Conservation (phyloP, 2,888 invertebrate genomes). For the Electrophaes corylata region DNA sequence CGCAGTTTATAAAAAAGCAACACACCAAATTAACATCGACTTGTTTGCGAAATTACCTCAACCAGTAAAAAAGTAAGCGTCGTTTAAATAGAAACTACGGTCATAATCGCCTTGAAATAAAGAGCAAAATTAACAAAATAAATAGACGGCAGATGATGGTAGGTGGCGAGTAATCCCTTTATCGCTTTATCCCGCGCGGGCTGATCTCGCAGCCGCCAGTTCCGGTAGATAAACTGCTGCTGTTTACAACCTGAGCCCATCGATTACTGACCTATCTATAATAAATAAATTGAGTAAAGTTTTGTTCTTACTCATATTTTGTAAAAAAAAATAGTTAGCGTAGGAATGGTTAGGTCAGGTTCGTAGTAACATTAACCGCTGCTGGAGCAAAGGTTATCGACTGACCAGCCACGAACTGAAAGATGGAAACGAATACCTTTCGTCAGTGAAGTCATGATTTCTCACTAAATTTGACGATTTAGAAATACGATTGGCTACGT, state of each 20-base stretch:
- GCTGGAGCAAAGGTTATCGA: too few species aligned
- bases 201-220: constrained; percentile 46
- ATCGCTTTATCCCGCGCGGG: constrained; percentile 57
- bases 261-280: constrained; percentile 10
- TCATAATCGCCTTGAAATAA: constrained; percentile 42
- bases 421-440: too few species aligned
- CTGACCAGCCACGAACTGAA: too few species aligned
- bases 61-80: constrained; percentile 20
- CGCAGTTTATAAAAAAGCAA: constrained; percentile 3
- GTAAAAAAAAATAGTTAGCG: too few species aligned
- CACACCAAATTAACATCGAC: constrained; percentile 1
- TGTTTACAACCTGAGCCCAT: constrained; percentile 34
- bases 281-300: too few species aligned
- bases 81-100: constrained; percentile 26
- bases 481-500: too few species aligned
- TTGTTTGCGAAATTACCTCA: constrained; percentile 12
- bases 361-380: too few species aligned
- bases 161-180: constrained; percentile 62
- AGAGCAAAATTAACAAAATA: constrained; percentile 60
- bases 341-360: too few species aligned
- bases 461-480: too few species aligned
- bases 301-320: too few species aligned
- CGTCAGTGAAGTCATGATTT: too few species aligned
- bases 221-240: constrained; percentile 47
- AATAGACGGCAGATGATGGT: constrained; percentile 53